phyloP scores from a whole-genome alignment of 2,113 vertebrate genomes.

The Cyanoramphus novaezelandiae region DNA sequence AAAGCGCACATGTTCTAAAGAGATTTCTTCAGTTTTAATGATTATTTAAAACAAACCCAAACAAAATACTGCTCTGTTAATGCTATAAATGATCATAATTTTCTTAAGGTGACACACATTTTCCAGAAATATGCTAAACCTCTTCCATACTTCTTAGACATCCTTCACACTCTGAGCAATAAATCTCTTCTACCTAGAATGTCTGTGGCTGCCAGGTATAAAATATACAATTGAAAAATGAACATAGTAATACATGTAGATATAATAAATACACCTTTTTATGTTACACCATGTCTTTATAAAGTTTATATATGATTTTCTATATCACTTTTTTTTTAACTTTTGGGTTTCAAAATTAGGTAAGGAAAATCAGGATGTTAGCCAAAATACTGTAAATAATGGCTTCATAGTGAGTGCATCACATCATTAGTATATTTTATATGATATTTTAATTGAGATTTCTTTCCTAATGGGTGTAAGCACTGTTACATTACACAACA shows the following conservation, averaged over 20 bases:
- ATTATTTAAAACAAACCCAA: neutral
- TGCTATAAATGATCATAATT: neutral
- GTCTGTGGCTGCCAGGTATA: neutral
- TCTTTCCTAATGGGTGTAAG: neutral
- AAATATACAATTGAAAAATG: neutral
- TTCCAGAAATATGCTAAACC: neutral
- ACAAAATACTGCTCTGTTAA: neutral
- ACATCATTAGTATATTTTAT: neutral
- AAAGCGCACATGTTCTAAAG: neutral
- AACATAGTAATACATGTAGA: neutral
- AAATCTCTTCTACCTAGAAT: neutral
- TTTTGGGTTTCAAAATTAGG: neutral
- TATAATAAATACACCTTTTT: neutral
- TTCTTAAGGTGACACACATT: neutral
- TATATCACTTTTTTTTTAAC: neutral
- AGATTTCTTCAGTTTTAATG: neutral
- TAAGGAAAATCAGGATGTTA: neutral
- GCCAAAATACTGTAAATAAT: neutral
- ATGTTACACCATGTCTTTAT: neutral
- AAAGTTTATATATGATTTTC: neutral
- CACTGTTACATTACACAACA: neutral
- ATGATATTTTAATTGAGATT: neutral
- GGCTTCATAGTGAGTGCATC: neutral
- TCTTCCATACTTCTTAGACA: neutral
- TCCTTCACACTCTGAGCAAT: neutral